A percentile compares a stretch with the other conserved stretches of the same genome.
Conservation (phyloP, 2,113 vertebrate species). For the Platysteira castanea region DNA sequence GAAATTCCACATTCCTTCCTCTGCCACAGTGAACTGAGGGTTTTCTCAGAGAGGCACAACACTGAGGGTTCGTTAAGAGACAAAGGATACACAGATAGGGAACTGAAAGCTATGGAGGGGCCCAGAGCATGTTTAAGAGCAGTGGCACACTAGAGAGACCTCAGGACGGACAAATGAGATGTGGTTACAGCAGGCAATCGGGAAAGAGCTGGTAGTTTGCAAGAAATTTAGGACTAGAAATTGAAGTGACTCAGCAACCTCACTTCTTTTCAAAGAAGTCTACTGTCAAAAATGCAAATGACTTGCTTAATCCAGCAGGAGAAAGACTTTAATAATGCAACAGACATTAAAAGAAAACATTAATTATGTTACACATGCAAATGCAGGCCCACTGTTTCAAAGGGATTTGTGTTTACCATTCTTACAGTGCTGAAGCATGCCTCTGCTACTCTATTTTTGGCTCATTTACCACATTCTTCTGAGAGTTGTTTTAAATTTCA, state of each 20-base stretch:
- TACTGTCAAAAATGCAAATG: neutral
- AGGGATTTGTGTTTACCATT: neutral
- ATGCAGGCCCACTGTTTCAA: neutral
- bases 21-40: neutral
- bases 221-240: neutral
- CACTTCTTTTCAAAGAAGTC: neutral
- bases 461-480: neutral
- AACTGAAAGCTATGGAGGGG: neutral
- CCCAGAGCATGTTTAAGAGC: neutral
- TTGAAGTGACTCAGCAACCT: neutral
- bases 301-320: neutral
- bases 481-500: neutral
- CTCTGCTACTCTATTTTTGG: neutral
- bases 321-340: neutral
- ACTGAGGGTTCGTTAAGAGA: neutral
- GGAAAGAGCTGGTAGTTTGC: neutral
- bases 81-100: neutral
- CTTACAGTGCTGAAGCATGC: neutral
- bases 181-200: neutral
- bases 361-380: neutral
- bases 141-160: neutral
- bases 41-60: neutral
- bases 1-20: neutral
- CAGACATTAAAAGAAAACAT: neutral
- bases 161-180: neutral